phyloP scores from a whole-genome alignment of 2,888 invertebrate genomes.

The Cactoblastis cactorum region DNA sequence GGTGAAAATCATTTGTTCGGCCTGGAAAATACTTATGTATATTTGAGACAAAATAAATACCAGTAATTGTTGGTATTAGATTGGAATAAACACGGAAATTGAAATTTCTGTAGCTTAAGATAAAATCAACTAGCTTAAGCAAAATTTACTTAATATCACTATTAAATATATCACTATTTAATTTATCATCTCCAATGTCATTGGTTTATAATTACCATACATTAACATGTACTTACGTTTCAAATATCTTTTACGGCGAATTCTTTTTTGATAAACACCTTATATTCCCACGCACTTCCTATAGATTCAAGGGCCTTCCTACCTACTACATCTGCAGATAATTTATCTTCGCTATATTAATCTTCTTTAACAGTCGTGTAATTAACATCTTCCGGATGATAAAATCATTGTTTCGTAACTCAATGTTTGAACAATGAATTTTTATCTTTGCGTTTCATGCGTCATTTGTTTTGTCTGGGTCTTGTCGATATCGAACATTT shows the following conservation, averaged over 20 bases:
- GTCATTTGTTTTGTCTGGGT: neutral
- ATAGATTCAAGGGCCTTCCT: constrained; percentile 35
- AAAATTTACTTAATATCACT: neutral
- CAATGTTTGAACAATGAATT: neutral
- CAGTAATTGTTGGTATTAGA: no score
- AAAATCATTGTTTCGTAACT: neutral
- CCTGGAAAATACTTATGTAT: no score
- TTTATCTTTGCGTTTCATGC: neutral
- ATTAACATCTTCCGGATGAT: constrained; percentile 5
- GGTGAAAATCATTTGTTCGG: no score
- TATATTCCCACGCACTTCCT: constrained; percentile 28
- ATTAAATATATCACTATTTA: no score
- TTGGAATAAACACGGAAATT: no score
- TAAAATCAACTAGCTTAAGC: no score
- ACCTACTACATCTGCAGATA: constrained; percentile 7
- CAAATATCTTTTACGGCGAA: neutral
- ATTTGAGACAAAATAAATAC: no score
- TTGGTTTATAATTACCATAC: neutral
- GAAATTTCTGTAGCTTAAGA: no score
- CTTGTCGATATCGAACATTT: neutral
- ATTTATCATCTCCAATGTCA: neutral
- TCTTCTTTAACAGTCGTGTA: constrained; percentile 2
- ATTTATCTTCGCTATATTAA: neutral
- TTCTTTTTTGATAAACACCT: neutral
- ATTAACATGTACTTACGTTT: neutral